Evolutionary conservation across 2,888 invertebrate species (phyloP).

Genomic region (Thelaira solivaga): DNA sequence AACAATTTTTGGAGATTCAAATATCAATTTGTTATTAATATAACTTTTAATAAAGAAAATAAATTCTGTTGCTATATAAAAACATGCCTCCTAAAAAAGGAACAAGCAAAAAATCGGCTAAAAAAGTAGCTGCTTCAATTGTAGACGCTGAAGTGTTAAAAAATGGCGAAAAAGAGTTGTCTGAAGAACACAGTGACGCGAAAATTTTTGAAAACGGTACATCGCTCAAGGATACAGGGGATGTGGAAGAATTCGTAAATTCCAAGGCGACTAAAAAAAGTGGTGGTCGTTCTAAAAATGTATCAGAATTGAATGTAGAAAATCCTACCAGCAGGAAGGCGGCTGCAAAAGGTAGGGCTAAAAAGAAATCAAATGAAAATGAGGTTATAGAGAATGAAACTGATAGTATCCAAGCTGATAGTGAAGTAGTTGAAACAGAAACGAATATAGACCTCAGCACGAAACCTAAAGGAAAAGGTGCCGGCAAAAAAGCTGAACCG

Average conservation of each 20-base stretch:
- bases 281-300: constrained; percentile 44
- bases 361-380: constrained; percentile 49
- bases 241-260: background rate
- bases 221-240: background rate
- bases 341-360: constrained; percentile 35
- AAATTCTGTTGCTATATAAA: background rate
- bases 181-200: constrained; percentile 11
- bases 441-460: constrained; percentile 21
- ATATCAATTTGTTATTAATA: no score
- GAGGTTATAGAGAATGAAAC: constrained; percentile 49
- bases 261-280: constrained; percentile 21
- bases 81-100: constrained; percentile 69
- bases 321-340: constrained; percentile 31
- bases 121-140: constrained; percentile 6
- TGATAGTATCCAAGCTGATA: background rate
- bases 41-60: background rate
- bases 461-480: constrained; percentile 63
- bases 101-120: constrained; percentile 57
- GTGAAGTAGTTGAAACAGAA: background rate
- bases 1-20: background rate
- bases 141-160: constrained; percentile 21
- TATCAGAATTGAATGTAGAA: constrained; percentile 3
- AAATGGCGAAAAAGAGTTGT: constrained; percentile 25
- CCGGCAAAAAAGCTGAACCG: constrained; percentile 59
- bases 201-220: constrained; percentile 22